phyloP scores from a whole-genome alignment of 2,797 vertebrate species.

The Anguilla marmorata region DNA sequence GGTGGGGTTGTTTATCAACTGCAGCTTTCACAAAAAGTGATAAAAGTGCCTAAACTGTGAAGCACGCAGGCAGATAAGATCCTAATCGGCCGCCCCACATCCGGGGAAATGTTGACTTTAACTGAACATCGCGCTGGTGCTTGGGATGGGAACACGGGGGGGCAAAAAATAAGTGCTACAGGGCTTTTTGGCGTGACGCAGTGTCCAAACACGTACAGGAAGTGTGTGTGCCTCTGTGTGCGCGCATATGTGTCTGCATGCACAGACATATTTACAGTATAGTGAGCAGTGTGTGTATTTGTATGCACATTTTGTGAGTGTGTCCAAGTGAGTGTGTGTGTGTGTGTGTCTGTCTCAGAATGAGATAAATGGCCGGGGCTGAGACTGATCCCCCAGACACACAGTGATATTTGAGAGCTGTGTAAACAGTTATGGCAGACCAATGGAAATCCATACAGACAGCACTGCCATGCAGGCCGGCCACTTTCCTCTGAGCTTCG shows the following conservation, averaged over 20 bases:
- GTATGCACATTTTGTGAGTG: neutral
- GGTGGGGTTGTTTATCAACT: slow-evolving; percentile 26
- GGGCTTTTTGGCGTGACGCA: neutral
- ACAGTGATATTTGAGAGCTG: neutral
- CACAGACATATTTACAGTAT: neutral
- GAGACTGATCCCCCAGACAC: neutral
- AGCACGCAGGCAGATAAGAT: slow-evolving; percentile 56
- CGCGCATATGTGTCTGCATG: neutral
- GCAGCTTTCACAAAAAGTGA: slow-evolving; percentile 43
- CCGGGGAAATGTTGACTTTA: slow-evolving; percentile 48
- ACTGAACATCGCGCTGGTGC: slow-evolving; percentile 43
- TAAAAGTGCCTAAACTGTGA: slow-evolving; percentile 50
- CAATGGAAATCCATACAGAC: neutral
- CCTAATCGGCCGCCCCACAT: slow-evolving; percentile 49
- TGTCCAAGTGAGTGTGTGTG: neutral
- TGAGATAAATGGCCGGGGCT: neutral
- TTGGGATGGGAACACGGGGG: slow-evolving; percentile 25
- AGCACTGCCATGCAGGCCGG: neutral
- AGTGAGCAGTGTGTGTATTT: neutral
- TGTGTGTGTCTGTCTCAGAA: neutral
- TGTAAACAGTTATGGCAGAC: neutral
- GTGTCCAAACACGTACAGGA: neutral
- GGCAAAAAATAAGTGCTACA: neutral
- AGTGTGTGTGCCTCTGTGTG: neutral
- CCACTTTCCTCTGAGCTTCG: neutral